Evolutionary conservation across 2,797 vertebrate species (phyloP).

Genomic region (Notolabrus celidotus): DNA sequence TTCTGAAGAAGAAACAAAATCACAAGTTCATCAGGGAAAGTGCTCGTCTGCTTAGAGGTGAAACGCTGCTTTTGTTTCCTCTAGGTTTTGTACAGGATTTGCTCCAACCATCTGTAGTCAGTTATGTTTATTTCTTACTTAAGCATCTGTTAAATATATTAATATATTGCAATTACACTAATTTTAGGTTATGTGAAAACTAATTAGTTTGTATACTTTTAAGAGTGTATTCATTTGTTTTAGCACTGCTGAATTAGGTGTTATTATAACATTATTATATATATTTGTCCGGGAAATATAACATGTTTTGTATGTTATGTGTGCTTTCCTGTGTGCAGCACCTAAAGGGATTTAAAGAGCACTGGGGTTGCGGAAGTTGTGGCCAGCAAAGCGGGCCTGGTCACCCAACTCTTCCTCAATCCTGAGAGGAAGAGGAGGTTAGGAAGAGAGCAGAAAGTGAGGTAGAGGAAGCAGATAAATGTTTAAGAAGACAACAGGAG

Average conservation of each 20-base stretch:
- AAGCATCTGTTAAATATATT: slow-evolving; percentile 43
- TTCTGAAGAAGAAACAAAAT: slow-evolving; percentile 43
- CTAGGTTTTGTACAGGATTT: slow-evolving; percentile 32
- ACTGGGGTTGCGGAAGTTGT: slow-evolving; percentile 95
- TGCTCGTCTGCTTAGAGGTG: slow-evolving; percentile 39
- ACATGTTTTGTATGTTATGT: slow-evolving; percentile 11
- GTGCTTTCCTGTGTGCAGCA: slow-evolving; percentile 5
- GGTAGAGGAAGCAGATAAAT: slow-evolving; percentile 16
- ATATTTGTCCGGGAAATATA: slow-evolving; percentile 28
- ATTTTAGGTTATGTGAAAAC: slow-evolving; percentile 36
- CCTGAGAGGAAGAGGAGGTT: slow-evolving; percentile 76
- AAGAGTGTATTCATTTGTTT: slow-evolving; percentile 22
- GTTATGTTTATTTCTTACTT: slow-evolving; percentile 21
- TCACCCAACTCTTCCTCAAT: slow-evolving; percentile 95
- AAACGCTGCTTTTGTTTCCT: slow-evolving; percentile 27
- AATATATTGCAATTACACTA: slow-evolving; percentile 28
- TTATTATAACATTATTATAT: slow-evolving; percentile 22
- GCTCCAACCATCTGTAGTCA: slow-evolving; percentile 20
- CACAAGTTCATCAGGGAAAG: slow-evolving; percentile 29
- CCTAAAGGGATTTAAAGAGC: slow-evolving; percentile 84
- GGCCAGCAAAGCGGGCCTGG: slow-evolving; percentile 93
- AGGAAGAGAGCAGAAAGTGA: slow-evolving; percentile 14
- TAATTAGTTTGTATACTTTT: slow-evolving; percentile 21
- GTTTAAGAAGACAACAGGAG: slow-evolving; percentile 12
- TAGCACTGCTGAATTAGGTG: slow-evolving; percentile 26